Evolutionary conservation across 92 coral and sea anemone species (phyloP), one percentile per base, ranked within the genome.

Genomic region (Ricordea florida): DNA sequence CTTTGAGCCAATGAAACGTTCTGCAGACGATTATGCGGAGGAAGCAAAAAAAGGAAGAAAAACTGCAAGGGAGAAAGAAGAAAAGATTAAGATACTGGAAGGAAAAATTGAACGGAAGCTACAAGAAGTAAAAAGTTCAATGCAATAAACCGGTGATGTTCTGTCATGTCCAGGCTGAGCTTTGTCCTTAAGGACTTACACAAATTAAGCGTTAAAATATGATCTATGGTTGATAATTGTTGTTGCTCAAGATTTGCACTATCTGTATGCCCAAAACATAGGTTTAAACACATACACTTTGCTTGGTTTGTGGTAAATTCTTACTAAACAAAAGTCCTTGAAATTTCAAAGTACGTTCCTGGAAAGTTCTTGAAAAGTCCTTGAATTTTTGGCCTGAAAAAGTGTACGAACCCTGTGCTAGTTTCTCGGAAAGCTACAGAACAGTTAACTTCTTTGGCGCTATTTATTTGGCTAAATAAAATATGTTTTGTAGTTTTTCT

Each of bases 51-150:
- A 63, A 22, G 34, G 38, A 22, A 63, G 59, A 52, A 66, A 15
- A 22, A 35, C 74, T 27, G 74, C 59, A 16, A 63, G 71, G 55
- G 71, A 63, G 71, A 63, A 36, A 20, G 13, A 40, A 62, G 48
- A 65, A 43, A 27, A 66, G 13, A 50, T 8, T 4, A 50, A 50
- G 28, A 13, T 33, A 33, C 30, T 13, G 28, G 28, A 16, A 34
- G 28, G 28, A 51, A 34, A 51, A 1, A 20, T 16, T 14, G 28
- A 15, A 17, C 28, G 23, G 55, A 47, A 47, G 55, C 66, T 58
- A 27, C 31, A 1, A 36, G 36, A 58, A 57, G 32, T 25, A 17
- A 57, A 13, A 25, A 18, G 35, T 17, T 28, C 37, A 57, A 24
- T 57, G 63, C 28, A 57, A 57, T 21, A 57, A 57, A 57, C 63